Percentiles rank a stretch among this genome's conserved stretches.
Conservation (phyloP, 2,888 invertebrate genomes). For the Punctoribates punctum region DNA sequence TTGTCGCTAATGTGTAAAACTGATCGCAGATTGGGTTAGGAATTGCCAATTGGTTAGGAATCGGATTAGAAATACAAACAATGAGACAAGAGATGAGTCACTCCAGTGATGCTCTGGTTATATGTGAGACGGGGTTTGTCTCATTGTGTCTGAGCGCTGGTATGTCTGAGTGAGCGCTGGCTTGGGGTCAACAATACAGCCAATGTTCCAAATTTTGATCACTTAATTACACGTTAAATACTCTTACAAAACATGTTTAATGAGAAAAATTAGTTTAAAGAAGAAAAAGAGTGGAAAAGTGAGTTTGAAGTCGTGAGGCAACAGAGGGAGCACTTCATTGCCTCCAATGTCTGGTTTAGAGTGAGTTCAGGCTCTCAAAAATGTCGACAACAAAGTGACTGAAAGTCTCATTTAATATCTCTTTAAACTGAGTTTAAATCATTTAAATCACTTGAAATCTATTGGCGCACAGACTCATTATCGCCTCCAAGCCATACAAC, state of each 20-base stretch:
- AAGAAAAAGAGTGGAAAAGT: conserved; percentile 3
- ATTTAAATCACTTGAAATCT: not conserved
- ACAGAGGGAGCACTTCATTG: conserved; percentile 8
- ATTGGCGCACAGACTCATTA: not conserved
- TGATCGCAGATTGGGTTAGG: no score
- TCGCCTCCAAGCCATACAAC: not conserved
- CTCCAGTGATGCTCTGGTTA: no score
- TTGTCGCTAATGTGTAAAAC: no score
- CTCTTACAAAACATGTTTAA: conserved; percentile 21
- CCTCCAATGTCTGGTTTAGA: not conserved
- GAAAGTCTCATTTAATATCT: not conserved
- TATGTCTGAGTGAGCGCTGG: conserved; percentile 7
- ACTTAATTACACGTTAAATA: conserved; percentile 29
- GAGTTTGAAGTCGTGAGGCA: conserved; percentile 10
- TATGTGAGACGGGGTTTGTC: no score
- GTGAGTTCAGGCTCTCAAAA: not conserved
- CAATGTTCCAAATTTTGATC: conserved; percentile 34
- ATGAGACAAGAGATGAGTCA: no score
- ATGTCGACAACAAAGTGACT: conserved; percentile 25
- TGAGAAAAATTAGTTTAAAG: conserved; percentile 10
- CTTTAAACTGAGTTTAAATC: conserved; percentile 2
- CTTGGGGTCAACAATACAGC: conserved; percentile 13
- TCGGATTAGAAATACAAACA: no score
- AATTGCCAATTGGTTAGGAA: no score
- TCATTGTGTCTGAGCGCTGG: no score